These are phyloP conservation scores for Oncorhynchus masou DNA, from an alignment of 2,113 vertebrate species.

Conservation along the genomic window DNA sequence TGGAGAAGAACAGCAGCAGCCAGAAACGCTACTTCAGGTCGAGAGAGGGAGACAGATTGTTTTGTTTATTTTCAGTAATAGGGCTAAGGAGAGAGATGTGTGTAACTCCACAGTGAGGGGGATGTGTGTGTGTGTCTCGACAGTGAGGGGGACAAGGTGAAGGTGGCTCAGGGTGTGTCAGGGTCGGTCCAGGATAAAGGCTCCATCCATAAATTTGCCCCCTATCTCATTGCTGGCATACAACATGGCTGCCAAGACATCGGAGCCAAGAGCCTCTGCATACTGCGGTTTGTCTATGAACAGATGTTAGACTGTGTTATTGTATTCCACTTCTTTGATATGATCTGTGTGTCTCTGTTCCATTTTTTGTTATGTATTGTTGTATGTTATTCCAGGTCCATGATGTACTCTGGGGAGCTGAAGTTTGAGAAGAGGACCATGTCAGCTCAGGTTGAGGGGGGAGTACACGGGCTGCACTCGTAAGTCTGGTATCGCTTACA, in stretches of 20 bases:
- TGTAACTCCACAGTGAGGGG: no score
- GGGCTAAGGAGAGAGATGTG: no score
- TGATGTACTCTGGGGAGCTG: constrained; percentile 95
- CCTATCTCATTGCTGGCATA: constrained; percentile 92
- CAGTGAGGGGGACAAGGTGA: constrained; percentile 91
- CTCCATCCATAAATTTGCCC: constrained; percentile 90
- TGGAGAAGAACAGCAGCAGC: constrained; percentile 89
- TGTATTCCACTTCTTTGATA: no score
- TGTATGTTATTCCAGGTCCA: constrained; percentile 74
- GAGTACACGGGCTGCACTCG: constrained; percentile 91
- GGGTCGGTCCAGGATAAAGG: constrained; percentile 93
- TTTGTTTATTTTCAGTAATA: no score
- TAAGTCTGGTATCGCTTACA: constrained; percentile 68
- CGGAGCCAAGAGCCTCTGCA: constrained; percentile 88
- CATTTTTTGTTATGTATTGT: neutral
- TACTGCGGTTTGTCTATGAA: constrained; percentile 78
- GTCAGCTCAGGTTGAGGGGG: constrained; percentile 93
- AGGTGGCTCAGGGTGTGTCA: constrained; percentile 90
- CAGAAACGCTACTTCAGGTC: constrained; percentile 94
- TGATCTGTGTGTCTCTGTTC: neutral
- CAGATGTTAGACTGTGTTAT: neutral
- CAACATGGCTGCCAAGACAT: constrained; percentile 95
- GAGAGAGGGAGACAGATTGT: no score
- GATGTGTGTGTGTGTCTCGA: neutral
- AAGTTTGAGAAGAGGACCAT: constrained; percentile 94